Percentiles rank a stretch among this genome's conserved stretches.
Conservation (phyloP, 2,797 vertebrate genomes). For the Leptoclinus maculatus region DNA sequence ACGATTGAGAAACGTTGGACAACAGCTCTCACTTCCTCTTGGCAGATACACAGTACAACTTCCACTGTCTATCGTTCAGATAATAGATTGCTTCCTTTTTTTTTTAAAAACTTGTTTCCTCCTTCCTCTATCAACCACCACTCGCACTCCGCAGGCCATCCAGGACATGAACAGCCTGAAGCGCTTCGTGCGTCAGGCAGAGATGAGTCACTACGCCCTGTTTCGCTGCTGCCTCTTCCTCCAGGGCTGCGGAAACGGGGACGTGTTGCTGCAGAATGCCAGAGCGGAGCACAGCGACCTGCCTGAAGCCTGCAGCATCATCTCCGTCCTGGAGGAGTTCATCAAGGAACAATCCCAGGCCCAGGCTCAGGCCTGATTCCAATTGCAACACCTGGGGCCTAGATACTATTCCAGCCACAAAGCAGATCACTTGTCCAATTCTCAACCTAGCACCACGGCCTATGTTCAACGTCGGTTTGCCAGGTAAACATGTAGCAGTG, state of each 20-base stretch:
- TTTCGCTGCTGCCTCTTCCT: conserved; percentile 97
- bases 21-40: conserved; percentile 27
- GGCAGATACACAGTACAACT: background rate
- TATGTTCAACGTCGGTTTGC: conserved; percentile 15
- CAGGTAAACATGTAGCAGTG: background rate
- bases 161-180: conserved; percentile 99
- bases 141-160: conserved; percentile 87
- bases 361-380: conserved; percentile 62
- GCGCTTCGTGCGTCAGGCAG: conserved; percentile 95
- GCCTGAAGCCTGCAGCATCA: conserved; percentile 93
- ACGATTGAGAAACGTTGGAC: conserved; percentile 6
- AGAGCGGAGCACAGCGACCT: conserved; percentile 92
- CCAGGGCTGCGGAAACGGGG: conserved; percentile 95
- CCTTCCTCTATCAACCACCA: background rate
- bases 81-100: conserved; percentile 10
- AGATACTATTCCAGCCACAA: background rate
- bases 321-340: conserved; percentile 95
- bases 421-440: background rate
- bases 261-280: conserved; percentile 93
- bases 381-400: background rate
- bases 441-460: conserved; percentile 25
- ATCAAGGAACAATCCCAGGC: conserved; percentile 84
- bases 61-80: background rate
- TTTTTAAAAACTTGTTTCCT: background rate
- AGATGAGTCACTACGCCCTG: conserved; percentile 97